Conservation (phyloP, 2,888 invertebrate genomes). For the Apodemia hepburni region DNA sequence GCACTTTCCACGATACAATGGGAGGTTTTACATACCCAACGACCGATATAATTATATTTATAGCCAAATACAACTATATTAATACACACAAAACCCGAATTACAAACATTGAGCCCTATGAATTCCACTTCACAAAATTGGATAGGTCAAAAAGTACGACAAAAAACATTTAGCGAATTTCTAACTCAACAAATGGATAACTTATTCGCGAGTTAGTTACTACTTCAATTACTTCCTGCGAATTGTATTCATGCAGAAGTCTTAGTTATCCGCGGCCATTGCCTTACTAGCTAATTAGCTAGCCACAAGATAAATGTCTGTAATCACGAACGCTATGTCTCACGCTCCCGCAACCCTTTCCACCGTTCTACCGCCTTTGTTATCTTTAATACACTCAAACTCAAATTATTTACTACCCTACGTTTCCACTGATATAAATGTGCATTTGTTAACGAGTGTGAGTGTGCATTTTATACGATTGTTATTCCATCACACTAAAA, state of each 20-base stretch:
- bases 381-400: not conserved
- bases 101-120: too few species aligned
- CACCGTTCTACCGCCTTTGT: conserved; percentile 17
- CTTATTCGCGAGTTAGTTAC: not conserved
- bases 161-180: too few species aligned
- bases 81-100: too few species aligned
- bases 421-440: conserved; percentile 21
- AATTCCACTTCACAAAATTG: too few species aligned
- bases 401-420: not conserved
- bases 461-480: too few species aligned
- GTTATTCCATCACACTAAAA: too few species aligned
- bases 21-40: too few species aligned
- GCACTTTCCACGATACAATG: too few species aligned
- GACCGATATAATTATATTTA: too few species aligned
- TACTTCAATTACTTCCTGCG: not conserved
- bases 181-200: not conserved
- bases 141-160: too few species aligned
- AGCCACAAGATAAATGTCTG: conserved; percentile 68
- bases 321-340: conserved; percentile 58
- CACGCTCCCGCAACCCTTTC: conserved; percentile 39
- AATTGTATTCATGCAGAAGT: conserved; percentile 12
- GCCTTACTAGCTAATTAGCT: conserved; percentile 54
- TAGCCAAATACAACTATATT: too few species aligned
- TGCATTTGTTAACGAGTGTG: too few species aligned
- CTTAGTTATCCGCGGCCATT: conserved; percentile 19